Conservation (phyloP, 2,888 invertebrate species). For the Plebejus anna region DNA sequence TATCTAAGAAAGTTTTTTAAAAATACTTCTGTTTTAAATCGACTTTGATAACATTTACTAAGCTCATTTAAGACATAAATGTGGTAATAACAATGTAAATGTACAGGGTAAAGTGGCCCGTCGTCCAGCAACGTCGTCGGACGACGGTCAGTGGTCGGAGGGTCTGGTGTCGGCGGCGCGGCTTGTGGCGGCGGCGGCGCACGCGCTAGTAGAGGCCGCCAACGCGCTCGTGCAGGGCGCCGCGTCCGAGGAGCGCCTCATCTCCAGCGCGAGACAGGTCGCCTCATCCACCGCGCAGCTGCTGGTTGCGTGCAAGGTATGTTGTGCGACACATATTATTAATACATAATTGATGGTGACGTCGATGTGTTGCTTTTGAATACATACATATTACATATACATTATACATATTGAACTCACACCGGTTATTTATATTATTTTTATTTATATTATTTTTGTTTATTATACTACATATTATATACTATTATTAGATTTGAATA, state of each 20-base stretch:
- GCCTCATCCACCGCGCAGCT: slow-evolving; percentile 98
- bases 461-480: no score
- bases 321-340: neutral
- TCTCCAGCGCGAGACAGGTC: slow-evolving; percentile 97
- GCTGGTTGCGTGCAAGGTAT: slow-evolving; percentile 96
- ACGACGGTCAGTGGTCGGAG: slow-evolving; percentile 99
- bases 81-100: neutral
- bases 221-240: slow-evolving; percentile 97
- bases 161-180: slow-evolving; percentile 97
- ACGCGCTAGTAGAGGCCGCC: slow-evolving; percentile 98
- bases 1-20: neutral
- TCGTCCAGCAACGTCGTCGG: slow-evolving; percentile 90
- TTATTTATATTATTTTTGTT: no score
- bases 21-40: neutral
- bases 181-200: slow-evolving; percentile 97
- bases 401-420: no score
- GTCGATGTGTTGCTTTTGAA: no score
- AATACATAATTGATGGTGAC: no score
- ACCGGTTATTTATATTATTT: no score
- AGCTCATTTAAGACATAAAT: no score
- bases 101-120: slow-evolving; percentile 89
- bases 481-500: no score
- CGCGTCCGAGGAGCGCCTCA: slow-evolving; percentile 96
- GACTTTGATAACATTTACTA: neutral
- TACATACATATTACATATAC: no score